Conservation (phyloP, 2,113 vertebrate species). For the Blennius ocellaris region DNA sequence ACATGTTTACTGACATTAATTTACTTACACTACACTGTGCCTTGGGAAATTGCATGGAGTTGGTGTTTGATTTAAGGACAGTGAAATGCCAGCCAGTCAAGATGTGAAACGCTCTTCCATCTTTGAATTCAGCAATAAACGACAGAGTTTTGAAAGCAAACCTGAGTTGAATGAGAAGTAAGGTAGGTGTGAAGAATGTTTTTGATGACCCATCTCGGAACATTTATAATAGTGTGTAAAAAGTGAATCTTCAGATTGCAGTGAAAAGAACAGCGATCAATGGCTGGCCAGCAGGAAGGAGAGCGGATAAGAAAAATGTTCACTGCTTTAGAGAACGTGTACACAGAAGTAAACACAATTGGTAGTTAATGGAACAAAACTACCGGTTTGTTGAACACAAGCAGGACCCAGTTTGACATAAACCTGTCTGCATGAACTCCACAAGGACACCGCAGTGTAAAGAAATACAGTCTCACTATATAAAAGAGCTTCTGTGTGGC, state of each 20-base stretch:
- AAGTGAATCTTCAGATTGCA: conserved; percentile 30
- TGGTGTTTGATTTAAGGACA: conserved; percentile 3
- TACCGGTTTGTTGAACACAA: conserved; percentile 20
- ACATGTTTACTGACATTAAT: not conserved
- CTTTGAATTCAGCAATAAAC: conserved; percentile 12
- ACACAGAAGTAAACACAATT: not conserved
- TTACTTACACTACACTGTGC: not conserved
- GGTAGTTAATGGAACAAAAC: not conserved
- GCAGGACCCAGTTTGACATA: conserved; percentile 3
- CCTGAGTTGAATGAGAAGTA: not conserved
- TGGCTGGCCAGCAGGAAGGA: conserved; percentile 14
- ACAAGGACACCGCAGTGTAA: conserved; percentile 7
- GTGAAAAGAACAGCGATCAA: conserved; percentile 28
- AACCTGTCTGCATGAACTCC: conserved; percentile 14
- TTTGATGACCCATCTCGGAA: conserved; percentile 25
- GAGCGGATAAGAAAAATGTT: conserved; percentile 23
- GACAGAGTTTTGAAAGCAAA: conserved; percentile 2
- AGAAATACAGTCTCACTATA: conserved; percentile 34
- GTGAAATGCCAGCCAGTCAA: not conserved
- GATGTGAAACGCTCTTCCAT: not conserved
- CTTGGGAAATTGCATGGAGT: not conserved
- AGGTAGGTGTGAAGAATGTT: not conserved
- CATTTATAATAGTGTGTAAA: conserved; percentile 14
- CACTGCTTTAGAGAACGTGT: not conserved
- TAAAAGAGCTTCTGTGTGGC: conserved; percentile 37